Evolutionary conservation across 2,797 vertebrate genomes (phyloP).

Genomic region (Myiotriccus ornatus): DNA sequence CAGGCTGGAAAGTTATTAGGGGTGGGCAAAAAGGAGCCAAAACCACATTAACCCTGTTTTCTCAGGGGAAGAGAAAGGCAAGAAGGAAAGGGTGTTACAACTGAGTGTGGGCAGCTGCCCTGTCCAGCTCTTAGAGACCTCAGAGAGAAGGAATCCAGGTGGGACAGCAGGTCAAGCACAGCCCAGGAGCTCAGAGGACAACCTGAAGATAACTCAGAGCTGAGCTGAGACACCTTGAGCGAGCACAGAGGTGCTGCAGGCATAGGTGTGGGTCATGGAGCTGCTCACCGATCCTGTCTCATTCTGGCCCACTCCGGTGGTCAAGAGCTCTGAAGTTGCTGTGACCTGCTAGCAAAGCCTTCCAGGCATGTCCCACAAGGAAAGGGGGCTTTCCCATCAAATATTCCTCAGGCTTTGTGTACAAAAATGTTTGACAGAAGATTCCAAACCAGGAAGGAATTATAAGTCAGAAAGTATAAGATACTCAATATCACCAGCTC

Average conservation of each 20-base stretch:
- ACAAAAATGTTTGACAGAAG: neutral
- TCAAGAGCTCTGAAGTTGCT: neutral
- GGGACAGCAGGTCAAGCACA: neutral
- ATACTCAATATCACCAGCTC: neutral
- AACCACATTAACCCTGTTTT: neutral
- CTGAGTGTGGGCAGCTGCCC: neutral
- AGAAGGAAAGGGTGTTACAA: neutral
- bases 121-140: neutral
- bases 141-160: neutral
- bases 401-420: neutral
- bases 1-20: neutral
- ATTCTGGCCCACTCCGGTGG: neutral
- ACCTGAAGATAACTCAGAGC: neutral
- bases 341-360: neutral
- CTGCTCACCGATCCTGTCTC: neutral
- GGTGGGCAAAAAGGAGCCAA: neutral
- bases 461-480: neutral
- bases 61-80: neutral
- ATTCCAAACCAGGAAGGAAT: neutral
- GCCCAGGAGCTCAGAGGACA: neutral
- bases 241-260: neutral
- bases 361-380: neutral
- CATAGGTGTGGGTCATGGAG: neutral
- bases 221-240: neutral
- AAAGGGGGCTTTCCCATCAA: neutral